Percentiles rank a stretch among this genome's conserved stretches.
These are phyloP conservation scores for Diadema setosum DNA, from an alignment of 35 echinoderm and acorn worm species.

Conservation along the genomic window DNA sequence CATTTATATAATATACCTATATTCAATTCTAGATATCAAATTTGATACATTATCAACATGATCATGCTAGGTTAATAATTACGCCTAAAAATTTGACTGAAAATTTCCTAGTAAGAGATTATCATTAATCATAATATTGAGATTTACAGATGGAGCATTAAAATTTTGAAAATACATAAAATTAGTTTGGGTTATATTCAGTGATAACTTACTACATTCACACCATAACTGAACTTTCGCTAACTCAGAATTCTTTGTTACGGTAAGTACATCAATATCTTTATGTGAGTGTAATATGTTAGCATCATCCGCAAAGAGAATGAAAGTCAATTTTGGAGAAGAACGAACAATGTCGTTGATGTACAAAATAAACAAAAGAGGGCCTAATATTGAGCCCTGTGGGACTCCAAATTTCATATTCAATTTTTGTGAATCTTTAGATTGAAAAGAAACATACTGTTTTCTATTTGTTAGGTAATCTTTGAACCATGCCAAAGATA, in stretches of 20 bases:
- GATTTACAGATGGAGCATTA: background rate
- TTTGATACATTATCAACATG: background rate
- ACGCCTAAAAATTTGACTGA: background rate
- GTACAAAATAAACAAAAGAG: background rate
- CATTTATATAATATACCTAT: background rate
- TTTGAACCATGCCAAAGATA: background rate
- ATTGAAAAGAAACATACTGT: background rate
- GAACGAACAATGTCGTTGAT: no score
- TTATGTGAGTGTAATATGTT: background rate
- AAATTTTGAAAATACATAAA: background rate
- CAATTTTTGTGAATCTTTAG: background rate
- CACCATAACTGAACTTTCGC: background rate
- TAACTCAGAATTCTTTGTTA: background rate
- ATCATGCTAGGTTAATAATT: background rate
- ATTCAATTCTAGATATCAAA: background rate
- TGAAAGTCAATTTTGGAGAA: background rate
- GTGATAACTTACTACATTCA: background rate
- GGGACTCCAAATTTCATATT: background rate
- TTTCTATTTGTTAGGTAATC: background rate
- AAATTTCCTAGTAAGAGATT: background rate
- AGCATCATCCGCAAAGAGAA: background rate
- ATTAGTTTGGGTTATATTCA: background rate
- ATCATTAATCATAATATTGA: background rate
- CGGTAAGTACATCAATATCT: background rate
- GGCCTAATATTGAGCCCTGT: background rate